These are phyloP conservation scores for Balearica regulorum DNA, from an alignment of 2,797 vertebrate species.

Conservation along the genomic window DNA sequence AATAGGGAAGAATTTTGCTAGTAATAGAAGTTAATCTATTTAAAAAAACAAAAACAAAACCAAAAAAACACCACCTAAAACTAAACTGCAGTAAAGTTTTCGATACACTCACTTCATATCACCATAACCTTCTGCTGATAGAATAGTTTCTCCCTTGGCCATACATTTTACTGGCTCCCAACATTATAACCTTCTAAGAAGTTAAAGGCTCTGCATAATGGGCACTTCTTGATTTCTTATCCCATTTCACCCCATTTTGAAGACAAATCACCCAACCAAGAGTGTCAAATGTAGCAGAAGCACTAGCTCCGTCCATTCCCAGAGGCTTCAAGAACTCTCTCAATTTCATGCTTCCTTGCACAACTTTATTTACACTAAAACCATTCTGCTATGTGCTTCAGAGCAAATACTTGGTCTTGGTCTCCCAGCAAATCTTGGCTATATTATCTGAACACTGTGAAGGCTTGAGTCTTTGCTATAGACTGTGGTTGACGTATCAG, in stretches of 20 bases:
- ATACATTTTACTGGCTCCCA: background rate
- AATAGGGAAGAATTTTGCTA: background rate
- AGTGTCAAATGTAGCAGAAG: slow-evolving; percentile 56
- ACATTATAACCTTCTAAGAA: slow-evolving; percentile 11
- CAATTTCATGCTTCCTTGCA: slow-evolving; percentile 80
- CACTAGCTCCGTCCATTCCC: slow-evolving; percentile 63
- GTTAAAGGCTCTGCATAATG: slow-evolving; percentile 17
- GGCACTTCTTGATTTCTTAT: slow-evolving; percentile 55
- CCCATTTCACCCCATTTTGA: slow-evolving; percentile 55
- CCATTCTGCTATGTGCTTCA: slow-evolving; percentile 63
- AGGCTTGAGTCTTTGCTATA: slow-evolving; percentile 30
- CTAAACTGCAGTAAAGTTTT: background rate
- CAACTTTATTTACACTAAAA: slow-evolving; percentile 78
- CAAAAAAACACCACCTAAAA: background rate
- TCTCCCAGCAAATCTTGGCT: slow-evolving; percentile 64
- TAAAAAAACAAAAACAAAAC: background rate
- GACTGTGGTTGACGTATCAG: slow-evolving; percentile 44
- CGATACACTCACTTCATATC: background rate
- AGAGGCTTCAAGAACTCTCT: slow-evolving; percentile 69
- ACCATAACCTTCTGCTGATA: background rate
- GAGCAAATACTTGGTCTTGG: slow-evolving; percentile 69
- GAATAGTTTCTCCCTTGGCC: background rate
- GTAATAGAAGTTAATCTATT: background rate
- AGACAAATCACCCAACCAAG: slow-evolving; percentile 65
- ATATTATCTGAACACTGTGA: slow-evolving; percentile 52